Conservation (phyloP, 2,113 vertebrate species). For the Ochotona princeps region DNA sequence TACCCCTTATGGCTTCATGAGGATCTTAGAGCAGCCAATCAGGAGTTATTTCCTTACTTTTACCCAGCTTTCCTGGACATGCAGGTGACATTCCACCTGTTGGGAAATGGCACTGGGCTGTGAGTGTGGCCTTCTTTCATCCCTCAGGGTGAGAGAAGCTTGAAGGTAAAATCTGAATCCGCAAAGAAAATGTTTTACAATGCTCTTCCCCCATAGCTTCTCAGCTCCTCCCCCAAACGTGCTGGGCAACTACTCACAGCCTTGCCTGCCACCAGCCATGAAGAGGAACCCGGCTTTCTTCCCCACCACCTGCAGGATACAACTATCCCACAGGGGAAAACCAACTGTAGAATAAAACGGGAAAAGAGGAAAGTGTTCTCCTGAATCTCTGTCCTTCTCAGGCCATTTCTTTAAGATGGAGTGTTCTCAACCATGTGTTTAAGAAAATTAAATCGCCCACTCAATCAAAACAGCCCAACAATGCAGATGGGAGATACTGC, state of each 20-base stretch:
- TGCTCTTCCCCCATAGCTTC: neutral
- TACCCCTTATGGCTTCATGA: fast-evolving
- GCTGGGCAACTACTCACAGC: neutral
- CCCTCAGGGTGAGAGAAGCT: neutral
- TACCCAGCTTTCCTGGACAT: neutral
- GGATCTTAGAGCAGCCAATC: neutral
- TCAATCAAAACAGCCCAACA: constrained; percentile 41
- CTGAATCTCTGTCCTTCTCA: neutral
- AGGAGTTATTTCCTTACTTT: too few relatives aligned
- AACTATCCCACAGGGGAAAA: neutral
- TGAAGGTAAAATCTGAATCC: neutral
- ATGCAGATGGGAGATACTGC: constrained; percentile 25
- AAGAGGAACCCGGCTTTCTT: neutral
- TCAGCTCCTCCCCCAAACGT: neutral
- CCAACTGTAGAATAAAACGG: neutral
- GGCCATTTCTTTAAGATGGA: constrained; percentile 14
- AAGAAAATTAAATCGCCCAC: constrained; percentile 42
- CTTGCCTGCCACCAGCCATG: too few relatives aligned
- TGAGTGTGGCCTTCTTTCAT: neutral
- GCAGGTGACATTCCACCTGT: neutral
- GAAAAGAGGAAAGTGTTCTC: neutral
- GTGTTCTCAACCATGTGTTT: neutral
- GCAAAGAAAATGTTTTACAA: neutral
- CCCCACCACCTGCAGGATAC: neutral
- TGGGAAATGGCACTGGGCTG: neutral